Conservation (phyloP, 2,888 invertebrate genomes). For the Opisthograptis luteolata region DNA sequence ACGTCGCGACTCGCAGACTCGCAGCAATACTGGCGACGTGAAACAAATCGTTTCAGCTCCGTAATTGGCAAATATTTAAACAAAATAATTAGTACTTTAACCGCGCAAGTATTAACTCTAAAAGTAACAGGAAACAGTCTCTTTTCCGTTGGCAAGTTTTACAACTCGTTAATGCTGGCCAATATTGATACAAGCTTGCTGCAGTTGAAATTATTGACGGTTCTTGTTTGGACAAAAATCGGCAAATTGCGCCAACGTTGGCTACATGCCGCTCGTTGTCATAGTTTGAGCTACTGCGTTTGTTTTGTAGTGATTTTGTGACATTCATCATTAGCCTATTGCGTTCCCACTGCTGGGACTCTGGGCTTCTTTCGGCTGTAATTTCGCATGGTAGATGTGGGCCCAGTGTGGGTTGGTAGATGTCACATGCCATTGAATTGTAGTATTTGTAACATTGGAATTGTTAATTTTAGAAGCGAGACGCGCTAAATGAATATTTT, state of each 20-base stretch:
- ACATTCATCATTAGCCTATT: too few relatives aligned
- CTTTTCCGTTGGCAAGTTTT: constrained; percentile 2
- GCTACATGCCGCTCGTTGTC: constrained; percentile 11
- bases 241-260: constrained; percentile 41
- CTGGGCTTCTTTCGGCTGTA: too few relatives aligned
- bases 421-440: too few relatives aligned
- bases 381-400: too few relatives aligned
- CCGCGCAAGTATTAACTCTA: constrained; percentile 3
- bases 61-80: constrained; percentile 72
- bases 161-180: constrained; percentile 69
- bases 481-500: too few relatives aligned
- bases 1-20: constrained; percentile 37
- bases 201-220: constrained; percentile 69
- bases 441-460: too few relatives aligned
- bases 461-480: too few relatives aligned
- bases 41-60: constrained; percentile 50
- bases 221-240: constrained; percentile 65
- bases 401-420: too few relatives aligned
- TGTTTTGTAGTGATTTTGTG: constrained; percentile 13
- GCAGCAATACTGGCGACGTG: constrained; percentile 37
- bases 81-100: constrained; percentile 60
- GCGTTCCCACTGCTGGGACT: too few relatives aligned
- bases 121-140: constrained; percentile 4
- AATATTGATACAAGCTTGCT: constrained; percentile 68
- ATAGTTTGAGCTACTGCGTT: constrained; percentile 12